Percentiles rank a stretch among this genome's conserved stretches.
Conservation (phyloP, 1,140 invertebrate species). For the Rhopalosiphum maidis region DNA sequence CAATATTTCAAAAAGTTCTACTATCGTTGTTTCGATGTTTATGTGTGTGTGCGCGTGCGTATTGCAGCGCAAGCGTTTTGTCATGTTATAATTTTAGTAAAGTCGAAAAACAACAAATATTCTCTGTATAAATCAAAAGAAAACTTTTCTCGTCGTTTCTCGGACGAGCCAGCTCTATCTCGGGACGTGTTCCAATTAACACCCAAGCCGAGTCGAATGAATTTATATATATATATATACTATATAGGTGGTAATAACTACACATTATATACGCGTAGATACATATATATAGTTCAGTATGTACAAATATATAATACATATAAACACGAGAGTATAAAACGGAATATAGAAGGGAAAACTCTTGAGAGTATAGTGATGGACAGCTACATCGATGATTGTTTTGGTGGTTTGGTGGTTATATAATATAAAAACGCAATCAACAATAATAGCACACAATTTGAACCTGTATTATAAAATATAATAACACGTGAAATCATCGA, state of each 20-base stretch:
- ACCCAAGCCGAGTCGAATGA: neutral
- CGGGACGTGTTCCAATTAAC: neutral
- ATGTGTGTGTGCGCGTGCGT: neutral
- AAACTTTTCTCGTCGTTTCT: neutral
- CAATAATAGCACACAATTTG: neutral
- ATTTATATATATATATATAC: neutral
- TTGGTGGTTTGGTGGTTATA: neutral
- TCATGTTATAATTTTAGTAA: neutral
- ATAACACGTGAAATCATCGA: neutral
- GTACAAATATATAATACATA: neutral
- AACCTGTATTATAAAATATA: neutral
- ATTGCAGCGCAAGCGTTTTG: neutral
- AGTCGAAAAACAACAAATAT: neutral
- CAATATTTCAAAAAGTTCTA: constrained; percentile 21
- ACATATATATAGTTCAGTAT: neutral
- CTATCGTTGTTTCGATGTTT: neutral
- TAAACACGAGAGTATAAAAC: too few relatives aligned
- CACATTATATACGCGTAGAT: neutral
- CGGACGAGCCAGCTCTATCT: neutral
- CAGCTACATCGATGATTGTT: neutral
- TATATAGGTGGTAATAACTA: neutral
- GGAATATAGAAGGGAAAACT: neutral
- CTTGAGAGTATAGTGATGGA: neutral
- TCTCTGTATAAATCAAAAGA: neutral
- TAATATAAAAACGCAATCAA: neutral